Evolutionary conservation across 2,888 invertebrate species (phyloP), one percentile per base, ranked within the genome.

Genomic region (Doris montereyensis): DNA sequence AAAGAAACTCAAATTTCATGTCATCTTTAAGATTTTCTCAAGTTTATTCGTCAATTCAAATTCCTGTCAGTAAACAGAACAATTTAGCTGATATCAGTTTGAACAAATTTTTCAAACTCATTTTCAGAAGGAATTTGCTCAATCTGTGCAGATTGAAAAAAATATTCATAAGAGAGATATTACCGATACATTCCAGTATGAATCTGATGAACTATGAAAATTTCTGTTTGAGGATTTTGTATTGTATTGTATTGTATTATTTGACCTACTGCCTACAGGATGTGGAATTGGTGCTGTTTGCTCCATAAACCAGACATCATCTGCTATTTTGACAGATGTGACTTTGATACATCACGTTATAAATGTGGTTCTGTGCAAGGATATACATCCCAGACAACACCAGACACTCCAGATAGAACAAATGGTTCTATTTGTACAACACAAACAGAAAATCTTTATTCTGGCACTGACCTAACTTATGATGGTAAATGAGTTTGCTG

Each of bases 201-300:
- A n/a, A n/a, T n/a, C n/a, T n/a, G n/a, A n/a, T n/a, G n/a, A n/a
- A n/a, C n/a, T n/a, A n/a, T n/a, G n/a, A n/a, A n/a, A n/a, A n/a
- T n/a, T n/a, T n/a, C n/a, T n/a, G n/a, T n/a, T n/a, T n/a, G n/a
- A n/a, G n/a, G n/a, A n/a, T n/a, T n/a, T n/a, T n/a, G n/a, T n/a
- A n/a, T n/a, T n/a, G n/a, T n/a, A n/a, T n/a, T n/a, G n/a, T n/a
- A n/a, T n/a, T n/a, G n/a, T n/a, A n/a, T n/a, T n/a, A n/a, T n/a
- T n/a, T n/a, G 5, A 41, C 5, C 17, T 41, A 10, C 5, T 17
- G 17, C 52, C 52, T 41, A 41, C 52, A 90, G 91, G 89, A 28
- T 91, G 91, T 88, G 91, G 91, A n/a, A 83, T 80, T 4, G 89
- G 90, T 2, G 85, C 82, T 8, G 85, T 89, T 0, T 91, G 91